These are phyloP conservation scores for Halichondria panicea DNA, from an alignment of 37 sponge, comb jelly and placozoan species.

Conservation along the genomic window DNA sequence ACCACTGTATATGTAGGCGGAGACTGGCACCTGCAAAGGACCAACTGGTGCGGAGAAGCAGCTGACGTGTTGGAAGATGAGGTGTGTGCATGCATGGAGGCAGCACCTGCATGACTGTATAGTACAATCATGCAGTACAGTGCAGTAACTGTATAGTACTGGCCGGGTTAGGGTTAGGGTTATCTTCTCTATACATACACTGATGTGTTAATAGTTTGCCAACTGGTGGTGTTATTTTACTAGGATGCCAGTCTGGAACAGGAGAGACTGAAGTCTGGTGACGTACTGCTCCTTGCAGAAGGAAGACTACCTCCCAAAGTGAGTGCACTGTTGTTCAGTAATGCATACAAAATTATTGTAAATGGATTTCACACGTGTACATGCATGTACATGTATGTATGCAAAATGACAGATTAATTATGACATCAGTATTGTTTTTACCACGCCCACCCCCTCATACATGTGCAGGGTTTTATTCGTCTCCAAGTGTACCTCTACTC, in stretches of 20 bases:
- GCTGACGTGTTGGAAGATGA: constrained; percentile 75
- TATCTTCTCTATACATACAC: neutral
- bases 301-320: constrained; percentile 83
- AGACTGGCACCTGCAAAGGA: constrained; percentile 71
- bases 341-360: no score
- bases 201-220: neutral
- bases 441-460: no score
- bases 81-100: constrained; percentile 20
- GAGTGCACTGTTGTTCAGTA: neutral
- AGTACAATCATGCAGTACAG: neutral
- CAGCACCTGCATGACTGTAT: neutral
- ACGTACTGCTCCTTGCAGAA: constrained; percentile 48
- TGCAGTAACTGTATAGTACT: neutral
- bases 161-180: neutral
- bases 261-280: constrained; percentile 49
- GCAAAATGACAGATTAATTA: neutral
- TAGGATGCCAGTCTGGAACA: constrained; percentile 46
- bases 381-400: neutral
- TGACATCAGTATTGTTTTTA: neutral
- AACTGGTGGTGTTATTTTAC: neutral
- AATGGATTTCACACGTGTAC: no score
- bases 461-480: constrained; percentile 16
- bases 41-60: constrained; percentile 89
- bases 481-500: constrained; percentile 29
- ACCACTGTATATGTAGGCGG: constrained; percentile 54